These are phyloP conservation scores for Malthinus flaveolus DNA, from an alignment of 2,888 invertebrate species.

Conservation along the genomic window DNA sequence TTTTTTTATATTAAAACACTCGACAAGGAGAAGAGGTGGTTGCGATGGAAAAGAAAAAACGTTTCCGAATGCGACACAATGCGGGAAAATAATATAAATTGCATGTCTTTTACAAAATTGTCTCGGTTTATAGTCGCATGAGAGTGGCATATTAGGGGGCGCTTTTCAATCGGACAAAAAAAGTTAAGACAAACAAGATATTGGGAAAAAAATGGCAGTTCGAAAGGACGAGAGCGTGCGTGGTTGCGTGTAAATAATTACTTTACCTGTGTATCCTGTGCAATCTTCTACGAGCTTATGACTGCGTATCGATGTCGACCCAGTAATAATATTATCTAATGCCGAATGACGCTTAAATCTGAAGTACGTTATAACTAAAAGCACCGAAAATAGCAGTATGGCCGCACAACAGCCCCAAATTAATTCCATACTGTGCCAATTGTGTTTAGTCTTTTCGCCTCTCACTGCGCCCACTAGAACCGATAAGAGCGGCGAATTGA, in stretches of 20 bases:
- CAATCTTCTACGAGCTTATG: constrained; percentile 66
- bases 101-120: constrained; percentile 27
- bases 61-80: constrained; percentile 23
- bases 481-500: constrained; percentile 60
- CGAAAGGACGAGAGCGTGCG: constrained; percentile 20
- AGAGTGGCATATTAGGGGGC: constrained; percentile 29
- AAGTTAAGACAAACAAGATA: constrained; percentile 23
- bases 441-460: constrained; percentile 61
- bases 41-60: not conserved
- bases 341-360: constrained; percentile 61
- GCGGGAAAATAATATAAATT: constrained; percentile 28
- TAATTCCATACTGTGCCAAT: constrained; percentile 61
- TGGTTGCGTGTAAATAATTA: constrained; percentile 26
- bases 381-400: constrained; percentile 54
- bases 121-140: constrained; percentile 37
- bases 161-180: too few relatives aligned
- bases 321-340: constrained; percentile 61
- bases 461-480: constrained; percentile 66
- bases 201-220: not conserved
- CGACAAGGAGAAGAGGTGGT: not conserved
- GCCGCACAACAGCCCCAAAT: constrained; percentile 65
- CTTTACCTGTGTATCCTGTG: constrained; percentile 45
- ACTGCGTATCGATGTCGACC: constrained; percentile 63
- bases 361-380: constrained; percentile 60
- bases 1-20: constrained; percentile 4